phyloP scores from a whole-genome alignment of 2,113 vertebrate genomes.

The Thunnus thynnus region DNA sequence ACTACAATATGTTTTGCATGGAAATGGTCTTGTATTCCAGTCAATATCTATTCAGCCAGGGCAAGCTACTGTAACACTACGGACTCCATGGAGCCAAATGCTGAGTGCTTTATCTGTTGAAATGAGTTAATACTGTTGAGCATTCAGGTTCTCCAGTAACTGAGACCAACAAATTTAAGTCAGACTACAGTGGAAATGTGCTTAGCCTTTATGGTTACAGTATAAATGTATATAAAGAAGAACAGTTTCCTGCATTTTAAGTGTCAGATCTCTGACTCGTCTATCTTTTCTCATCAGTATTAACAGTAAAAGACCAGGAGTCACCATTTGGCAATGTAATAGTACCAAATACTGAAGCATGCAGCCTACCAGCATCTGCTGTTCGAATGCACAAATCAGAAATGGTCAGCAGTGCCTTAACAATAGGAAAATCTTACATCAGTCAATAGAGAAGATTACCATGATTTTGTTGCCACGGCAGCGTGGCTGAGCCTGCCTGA shows the following conservation, averaged over 20 bases:
- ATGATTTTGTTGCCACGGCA: constrained; percentile 30
- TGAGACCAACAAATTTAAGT: background rate
- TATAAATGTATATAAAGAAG: background rate
- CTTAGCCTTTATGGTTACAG: background rate
- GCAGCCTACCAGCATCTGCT: background rate
- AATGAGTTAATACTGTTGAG: background rate
- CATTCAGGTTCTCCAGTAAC: background rate
- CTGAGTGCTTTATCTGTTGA: constrained; percentile 6
- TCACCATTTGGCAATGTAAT: background rate
- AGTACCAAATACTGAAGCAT: background rate
- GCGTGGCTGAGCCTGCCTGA: background rate
- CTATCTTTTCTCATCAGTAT: background rate
- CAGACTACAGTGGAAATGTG: background rate
- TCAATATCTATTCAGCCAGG: constrained; percentile 12
- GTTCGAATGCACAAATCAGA: constrained; percentile 4
- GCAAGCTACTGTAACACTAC: background rate
- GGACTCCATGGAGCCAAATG: background rate
- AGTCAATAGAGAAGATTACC: background rate
- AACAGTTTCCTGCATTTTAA: background rate
- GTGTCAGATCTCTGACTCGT: background rate
- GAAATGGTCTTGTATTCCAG: constrained; percentile 2
- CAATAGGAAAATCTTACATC: constrained; percentile 10
- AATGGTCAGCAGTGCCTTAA: background rate
- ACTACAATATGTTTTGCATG: constrained; percentile 10
- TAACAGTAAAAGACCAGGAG: background rate